Percentiles rank a stretch among this genome's conserved stretches.
phyloP scores from a whole-genome alignment of 1,140 invertebrate genomes.

The Cherax destructor region DNA sequence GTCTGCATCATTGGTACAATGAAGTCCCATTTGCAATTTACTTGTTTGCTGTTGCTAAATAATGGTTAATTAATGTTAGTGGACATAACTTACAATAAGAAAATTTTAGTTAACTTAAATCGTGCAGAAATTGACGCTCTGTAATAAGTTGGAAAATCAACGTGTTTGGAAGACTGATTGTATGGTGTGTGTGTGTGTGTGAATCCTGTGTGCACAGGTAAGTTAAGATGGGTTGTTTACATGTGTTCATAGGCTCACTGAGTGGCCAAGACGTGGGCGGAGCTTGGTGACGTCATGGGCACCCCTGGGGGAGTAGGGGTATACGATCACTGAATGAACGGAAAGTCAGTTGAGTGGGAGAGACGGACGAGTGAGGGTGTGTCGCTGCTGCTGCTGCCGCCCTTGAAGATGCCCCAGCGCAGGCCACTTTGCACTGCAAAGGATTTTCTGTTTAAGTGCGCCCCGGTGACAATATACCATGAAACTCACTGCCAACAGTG shows the following conservation, averaged over 20 bases:
- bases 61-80: not conserved
- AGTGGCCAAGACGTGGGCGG: slow-evolving; percentile 35
- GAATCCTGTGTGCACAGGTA: no score
- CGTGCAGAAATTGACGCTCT: not conserved
- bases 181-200: not conserved
- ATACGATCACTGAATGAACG: slow-evolving; percentile 47
- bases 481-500: not conserved
- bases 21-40: no score
- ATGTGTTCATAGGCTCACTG: slow-evolving; percentile 23
- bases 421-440: not conserved
- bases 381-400: not conserved
- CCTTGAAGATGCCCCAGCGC: slow-evolving; percentile 5
- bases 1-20: no score
- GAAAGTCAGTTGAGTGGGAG: slow-evolving; percentile 41
- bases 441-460: not conserved
- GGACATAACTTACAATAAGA: not conserved
- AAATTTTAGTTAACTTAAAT: not conserved
- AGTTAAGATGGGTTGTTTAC: not conserved
- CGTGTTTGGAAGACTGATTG: not conserved
- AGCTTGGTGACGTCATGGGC: slow-evolving; percentile 38
- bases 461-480: not conserved
- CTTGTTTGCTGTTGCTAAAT: not conserved
- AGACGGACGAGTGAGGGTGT: slow-evolving; percentile 15
- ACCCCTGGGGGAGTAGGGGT: not conserved
- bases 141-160: no score